Conservation (phyloP, 2,113 vertebrate species). For the Lonchura striata region DNA sequence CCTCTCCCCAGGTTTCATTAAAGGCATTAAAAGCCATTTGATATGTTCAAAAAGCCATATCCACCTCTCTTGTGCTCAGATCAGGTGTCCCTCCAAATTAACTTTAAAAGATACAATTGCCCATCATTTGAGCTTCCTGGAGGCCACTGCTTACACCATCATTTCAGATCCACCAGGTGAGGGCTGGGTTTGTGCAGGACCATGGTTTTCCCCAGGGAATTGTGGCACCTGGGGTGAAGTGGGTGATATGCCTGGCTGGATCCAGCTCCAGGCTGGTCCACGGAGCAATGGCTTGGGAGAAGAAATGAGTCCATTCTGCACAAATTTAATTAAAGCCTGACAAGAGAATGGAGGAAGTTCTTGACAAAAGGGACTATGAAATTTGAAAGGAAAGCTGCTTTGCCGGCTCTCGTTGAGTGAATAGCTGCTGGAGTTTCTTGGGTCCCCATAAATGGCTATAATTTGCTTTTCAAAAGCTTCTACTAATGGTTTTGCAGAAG, state of each 20-base stretch:
- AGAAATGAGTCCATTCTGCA: not conserved
- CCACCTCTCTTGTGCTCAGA: not conserved
- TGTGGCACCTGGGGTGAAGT: accelerated
- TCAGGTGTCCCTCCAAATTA: not conserved
- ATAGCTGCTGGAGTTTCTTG: not conserved
- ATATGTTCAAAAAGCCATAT: not conserved
- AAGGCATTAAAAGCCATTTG: not conserved
- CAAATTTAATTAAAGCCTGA: not conserved
- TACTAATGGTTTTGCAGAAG: not conserved
- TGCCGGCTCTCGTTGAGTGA: not conserved
- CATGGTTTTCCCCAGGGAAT: accelerated
- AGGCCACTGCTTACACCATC: not conserved
- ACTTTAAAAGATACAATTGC: not conserved
- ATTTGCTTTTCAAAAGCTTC: conserved; percentile 18
- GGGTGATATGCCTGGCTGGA: not conserved
- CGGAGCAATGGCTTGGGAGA: not conserved
- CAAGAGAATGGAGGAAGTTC: not conserved
- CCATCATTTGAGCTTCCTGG: not conserved
- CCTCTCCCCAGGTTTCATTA: not conserved
- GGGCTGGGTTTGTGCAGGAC: not conserved
- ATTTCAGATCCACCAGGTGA: not conserved
- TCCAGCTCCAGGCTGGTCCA: not conserved
- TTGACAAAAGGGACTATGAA: not conserved
- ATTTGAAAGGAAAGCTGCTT: not conserved
- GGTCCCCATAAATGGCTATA: not conserved